Conservation (phyloP, 1,140 invertebrate species). For the Nomia melanderi region DNA sequence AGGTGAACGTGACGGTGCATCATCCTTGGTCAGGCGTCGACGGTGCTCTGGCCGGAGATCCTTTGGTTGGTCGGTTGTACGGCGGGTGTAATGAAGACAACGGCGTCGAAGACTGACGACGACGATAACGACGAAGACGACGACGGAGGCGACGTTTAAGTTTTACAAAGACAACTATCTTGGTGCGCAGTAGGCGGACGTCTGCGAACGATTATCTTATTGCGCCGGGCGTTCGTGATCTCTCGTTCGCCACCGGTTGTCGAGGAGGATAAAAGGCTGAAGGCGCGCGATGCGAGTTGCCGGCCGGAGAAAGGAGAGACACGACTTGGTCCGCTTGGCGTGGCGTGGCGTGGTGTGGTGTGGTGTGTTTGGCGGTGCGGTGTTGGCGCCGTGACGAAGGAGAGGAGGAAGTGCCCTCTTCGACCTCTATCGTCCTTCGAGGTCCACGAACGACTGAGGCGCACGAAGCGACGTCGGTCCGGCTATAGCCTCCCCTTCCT, state of each 20-base stretch:
- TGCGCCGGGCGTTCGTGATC: conserved; percentile 20
- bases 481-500: conserved; percentile 80
- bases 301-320: conserved; percentile 21
- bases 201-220: conserved; percentile 33
- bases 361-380: background rate
- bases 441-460: conserved; percentile 80
- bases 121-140: background rate
- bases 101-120: background rate
- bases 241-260: conserved; percentile 42
- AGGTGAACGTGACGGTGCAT: conserved; percentile 71
- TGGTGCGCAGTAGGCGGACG: conserved; percentile 20
- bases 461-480: conserved; percentile 72
- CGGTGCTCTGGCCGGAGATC: too few relatives aligned
- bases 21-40: conserved; percentile 60
- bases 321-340: too few relatives aligned
- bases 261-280: conserved; percentile 16
- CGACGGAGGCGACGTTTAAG: conserved; percentile 10
- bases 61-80: too few relatives aligned
- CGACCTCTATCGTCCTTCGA: conserved; percentile 81
- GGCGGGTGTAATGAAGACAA: too few relatives aligned
- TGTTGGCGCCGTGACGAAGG: conserved; percentile 56
- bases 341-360: too few relatives aligned
- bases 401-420: conserved; percentile 77
- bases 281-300: conserved; percentile 13
- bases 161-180: conserved; percentile 35